Evolutionary conservation across 2,888 invertebrate genomes (phyloP).

Genomic region (Scaptomyza caliginosa): DNA sequence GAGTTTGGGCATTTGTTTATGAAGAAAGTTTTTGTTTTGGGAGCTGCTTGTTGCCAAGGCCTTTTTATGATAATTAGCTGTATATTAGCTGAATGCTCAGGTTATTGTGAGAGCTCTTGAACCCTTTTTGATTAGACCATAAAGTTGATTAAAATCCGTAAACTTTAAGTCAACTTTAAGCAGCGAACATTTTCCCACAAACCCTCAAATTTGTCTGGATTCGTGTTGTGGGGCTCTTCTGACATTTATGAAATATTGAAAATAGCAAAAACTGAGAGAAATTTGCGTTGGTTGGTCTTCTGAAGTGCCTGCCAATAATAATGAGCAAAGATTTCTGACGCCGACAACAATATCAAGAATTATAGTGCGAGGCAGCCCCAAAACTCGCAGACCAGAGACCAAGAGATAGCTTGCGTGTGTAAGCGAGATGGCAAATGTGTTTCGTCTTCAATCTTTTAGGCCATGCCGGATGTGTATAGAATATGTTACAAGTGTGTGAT

Average conservation of each 20-base stretch:
- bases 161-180: slow-evolving; percentile 20
- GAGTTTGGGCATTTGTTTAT: slow-evolving; percentile 47
- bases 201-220: not conserved
- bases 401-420: not conserved
- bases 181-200: slow-evolving; percentile 1
- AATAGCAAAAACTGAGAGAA: slow-evolving; percentile 24
- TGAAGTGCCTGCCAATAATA: slow-evolving; percentile 67
- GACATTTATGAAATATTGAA: slow-evolving; percentile 51
- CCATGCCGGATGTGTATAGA: slow-evolving; percentile 44
- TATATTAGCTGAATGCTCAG: slow-evolving; percentile 42
- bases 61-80: slow-evolving; percentile 63
- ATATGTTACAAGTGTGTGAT: slow-evolving; percentile 19
- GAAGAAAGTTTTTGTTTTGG: slow-evolving; percentile 47
- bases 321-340: slow-evolving; percentile 74
- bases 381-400: not conserved
- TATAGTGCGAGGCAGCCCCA: slow-evolving; percentile 30
- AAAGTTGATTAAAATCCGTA: slow-evolving; percentile 33
- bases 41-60: slow-evolving; percentile 17
- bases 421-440: slow-evolving; percentile 34
- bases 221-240: not conserved
- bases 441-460: slow-evolving; percentile 40
- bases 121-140: slow-evolving; percentile 39
- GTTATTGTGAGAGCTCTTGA: slow-evolving; percentile 30
- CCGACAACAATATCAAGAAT: slow-evolving; percentile 62
- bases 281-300: slow-evolving; percentile 31